Base-by-base conservation (phyloP, 2,888 invertebrate species). In the Hypolimnas misippus region DNA sequence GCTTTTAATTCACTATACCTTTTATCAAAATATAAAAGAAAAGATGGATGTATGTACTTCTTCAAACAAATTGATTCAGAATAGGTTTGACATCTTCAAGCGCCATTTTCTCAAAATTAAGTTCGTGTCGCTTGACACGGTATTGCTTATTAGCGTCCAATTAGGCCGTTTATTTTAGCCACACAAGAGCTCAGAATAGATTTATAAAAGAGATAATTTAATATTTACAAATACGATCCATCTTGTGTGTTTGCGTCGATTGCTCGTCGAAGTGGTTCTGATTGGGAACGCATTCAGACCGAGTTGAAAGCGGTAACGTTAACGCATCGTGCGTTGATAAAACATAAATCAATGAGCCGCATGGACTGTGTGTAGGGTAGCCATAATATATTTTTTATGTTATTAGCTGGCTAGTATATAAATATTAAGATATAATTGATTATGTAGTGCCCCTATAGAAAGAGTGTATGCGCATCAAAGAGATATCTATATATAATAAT, bases 341-440 rank as follows among this genome's bases (percentile, higher is more conserved):
- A 66, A 72, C 73, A 76, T 79, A 77, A 82, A 82, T 83, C 79
- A 81, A 75, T 75, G 75, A 65, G 65, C 64, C 51, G 68, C 71
- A 64, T 64, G 66, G 67, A 65, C 62, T 51, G 56, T 66, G 57
- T 57, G 63, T 75, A 71, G 70, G 73, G 75, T 73, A 70, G 67
- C 74, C 62, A 73, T 59, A 40, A 12, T 4, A n/a, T n/a, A n/a
- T 50, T 61, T 19, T 12, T 12, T 3, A n/a, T 17, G 7, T 42
- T 42, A 0, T 17, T 0, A 1, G 10, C 7, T 33, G 7, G 7
- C 7, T 33, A 33, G 10, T 25, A 25, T 25, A 25, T 5, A 5
- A 25, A 5, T 25, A 25, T 5, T 25, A 5, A 3, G 25, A n/a
- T n/a, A n/a, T n/a, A n/a, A n/a, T n/a, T n/a, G n/a, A n/a, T n/a